phyloP scores from a whole-genome alignment of 2,113 vertebrate genomes.

The cattle (Bos taurus) region ARS-UCD2.0 NC_037344.1:7385501-7386000 shows the following conservation, averaged over 20 bases:
- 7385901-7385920: not conserved
- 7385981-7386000: not conserved
- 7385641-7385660: too few relatives aligned
- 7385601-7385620: not conserved
- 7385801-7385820: too few relatives aligned
- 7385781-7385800: too few relatives aligned
- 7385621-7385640: too few relatives aligned
- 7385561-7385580: not conserved
- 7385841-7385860: too few relatives aligned
- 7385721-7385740: too few relatives aligned
- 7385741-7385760: too few relatives aligned
- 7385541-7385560: not conserved
- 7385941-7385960: not conserved
- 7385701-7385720: too few relatives aligned
- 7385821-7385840: too few relatives aligned
- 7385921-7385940: not conserved
- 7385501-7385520: not conserved
- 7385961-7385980: not conserved
- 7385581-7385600: not conserved
- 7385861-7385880: not conserved
- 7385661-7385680: too few relatives aligned
- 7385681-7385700: too few relatives aligned
- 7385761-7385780: too few relatives aligned
- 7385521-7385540: not conserved
- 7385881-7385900: not conserved